Evolutionary conservation across 2,888 invertebrate genomes (phyloP).

Genomic region (Eupeodes luniger): DNA sequence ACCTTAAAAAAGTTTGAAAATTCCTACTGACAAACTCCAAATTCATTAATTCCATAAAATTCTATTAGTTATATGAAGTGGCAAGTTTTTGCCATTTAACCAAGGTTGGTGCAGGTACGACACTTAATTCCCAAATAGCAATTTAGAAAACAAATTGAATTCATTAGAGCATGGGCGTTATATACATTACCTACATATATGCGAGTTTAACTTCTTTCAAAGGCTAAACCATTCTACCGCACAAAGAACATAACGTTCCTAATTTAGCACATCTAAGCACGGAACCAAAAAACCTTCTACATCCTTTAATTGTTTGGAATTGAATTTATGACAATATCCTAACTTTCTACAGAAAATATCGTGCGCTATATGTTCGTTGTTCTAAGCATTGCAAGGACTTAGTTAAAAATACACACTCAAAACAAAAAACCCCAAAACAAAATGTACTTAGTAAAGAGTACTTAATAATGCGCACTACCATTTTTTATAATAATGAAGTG

Average conservation of each 20-base stretch:
- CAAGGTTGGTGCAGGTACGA: background rate
- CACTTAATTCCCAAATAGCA: background rate
- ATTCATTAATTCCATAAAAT: conserved; percentile 4
- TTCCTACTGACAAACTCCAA: background rate
- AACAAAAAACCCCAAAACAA: background rate
- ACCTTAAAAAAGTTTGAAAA: background rate
- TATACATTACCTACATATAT: background rate
- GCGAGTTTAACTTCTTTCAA: background rate
- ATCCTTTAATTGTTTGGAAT: conserved; percentile 23
- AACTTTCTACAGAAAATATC: conserved; percentile 1
- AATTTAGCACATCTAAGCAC: conserved; percentile 40
- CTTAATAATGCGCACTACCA: conserved; percentile 3
- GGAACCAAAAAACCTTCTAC: conserved; percentile 14
- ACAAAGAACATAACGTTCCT: conserved; percentile 1
- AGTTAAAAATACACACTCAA: background rate
- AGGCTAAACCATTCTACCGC: background rate
- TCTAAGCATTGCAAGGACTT: background rate
- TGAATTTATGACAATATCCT: conserved; percentile 28
- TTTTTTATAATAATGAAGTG: conserved; percentile 42
- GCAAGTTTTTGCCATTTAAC: too few relatives aligned
- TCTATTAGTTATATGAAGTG: background rate
- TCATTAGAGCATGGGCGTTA: conserved; percentile 3
- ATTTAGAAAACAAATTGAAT: conserved; percentile 33
- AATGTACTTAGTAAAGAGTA: background rate
- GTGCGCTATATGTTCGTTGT: background rate